These are phyloP conservation scores for Dendropsophus ebraccatus DNA, from an alignment of 2,113 vertebrate species.

Conservation along the genomic window DNA sequence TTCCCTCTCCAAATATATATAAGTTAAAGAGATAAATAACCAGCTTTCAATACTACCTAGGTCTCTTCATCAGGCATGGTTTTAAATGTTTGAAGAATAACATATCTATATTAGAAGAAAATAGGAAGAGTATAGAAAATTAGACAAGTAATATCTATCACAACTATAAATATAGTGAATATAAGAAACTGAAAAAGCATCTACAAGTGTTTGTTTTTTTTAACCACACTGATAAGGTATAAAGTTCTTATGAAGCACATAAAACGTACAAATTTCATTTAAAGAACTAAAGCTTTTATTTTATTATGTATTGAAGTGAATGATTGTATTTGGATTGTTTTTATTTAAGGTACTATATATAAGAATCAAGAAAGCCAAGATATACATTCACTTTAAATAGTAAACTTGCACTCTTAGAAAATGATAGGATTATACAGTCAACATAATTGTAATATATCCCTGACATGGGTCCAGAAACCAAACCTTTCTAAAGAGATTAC, in stretches of 20 bases:
- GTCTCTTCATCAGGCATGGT: too few relatives aligned
- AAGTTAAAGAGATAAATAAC: too few relatives aligned
- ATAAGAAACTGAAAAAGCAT: too few relatives aligned
- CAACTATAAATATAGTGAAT: too few relatives aligned
- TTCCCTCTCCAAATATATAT: too few relatives aligned
- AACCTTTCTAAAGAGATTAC: conserved; percentile 82
- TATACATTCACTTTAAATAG: not conserved
- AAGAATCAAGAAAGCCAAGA: not conserved
- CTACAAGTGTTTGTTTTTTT: too few relatives aligned
- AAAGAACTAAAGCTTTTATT: not conserved
- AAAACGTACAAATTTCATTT: not conserved
- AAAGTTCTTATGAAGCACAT: not conserved
- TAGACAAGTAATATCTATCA: too few relatives aligned
- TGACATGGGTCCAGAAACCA: conserved; percentile 70
- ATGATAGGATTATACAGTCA: conserved; percentile 72
- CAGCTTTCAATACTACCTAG: too few relatives aligned
- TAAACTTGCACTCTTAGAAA: conserved; percentile 55
- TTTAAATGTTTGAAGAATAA: too few relatives aligned
- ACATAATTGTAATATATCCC: conserved; percentile 63
- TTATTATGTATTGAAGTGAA: not conserved
- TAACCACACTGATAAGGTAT: too few relatives aligned
- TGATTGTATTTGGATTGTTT: not conserved
- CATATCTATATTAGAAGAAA: too few relatives aligned
- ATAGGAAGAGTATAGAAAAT: too few relatives aligned
- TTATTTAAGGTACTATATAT: not conserved